phyloP scores from a whole-genome alignment of 2,797 vertebrate genomes.

The Pachyuromys duprasi region DNA sequence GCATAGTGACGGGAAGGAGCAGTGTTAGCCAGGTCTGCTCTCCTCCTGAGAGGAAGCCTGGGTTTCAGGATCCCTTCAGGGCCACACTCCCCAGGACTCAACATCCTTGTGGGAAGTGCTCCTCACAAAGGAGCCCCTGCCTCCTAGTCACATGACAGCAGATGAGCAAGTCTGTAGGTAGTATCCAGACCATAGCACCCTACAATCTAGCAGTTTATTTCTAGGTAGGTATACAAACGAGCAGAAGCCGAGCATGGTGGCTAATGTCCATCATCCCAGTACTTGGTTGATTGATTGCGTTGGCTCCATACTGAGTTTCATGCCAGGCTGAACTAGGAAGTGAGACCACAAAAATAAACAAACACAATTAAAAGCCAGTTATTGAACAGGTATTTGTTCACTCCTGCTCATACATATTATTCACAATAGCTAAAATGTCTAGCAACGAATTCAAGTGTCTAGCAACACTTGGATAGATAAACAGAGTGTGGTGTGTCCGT shows the following conservation, averaged over 20 bases:
- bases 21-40: neutral
- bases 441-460: neutral
- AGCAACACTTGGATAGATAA: neutral
- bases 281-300: neutral
- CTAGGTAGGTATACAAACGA: neutral
- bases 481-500: neutral
- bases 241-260: neutral
- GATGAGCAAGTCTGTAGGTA: neutral
- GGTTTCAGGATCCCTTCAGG: neutral
- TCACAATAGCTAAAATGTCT: neutral
- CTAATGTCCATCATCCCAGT: neutral
- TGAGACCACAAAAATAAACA: neutral
- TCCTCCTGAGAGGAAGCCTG: neutral
- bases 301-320: neutral
- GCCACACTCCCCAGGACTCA: neutral
- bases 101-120: neutral
- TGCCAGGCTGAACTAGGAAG: neutral
- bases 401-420: neutral
- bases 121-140: neutral
- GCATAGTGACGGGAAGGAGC: neutral
- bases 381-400: neutral
- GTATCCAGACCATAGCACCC: neutral
- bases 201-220: neutral
- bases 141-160: neutral
- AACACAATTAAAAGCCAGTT: neutral